phyloP scores from a whole-genome alignment of 2,888 invertebrate genomes.

The Xestia c-nigrum region DNA sequence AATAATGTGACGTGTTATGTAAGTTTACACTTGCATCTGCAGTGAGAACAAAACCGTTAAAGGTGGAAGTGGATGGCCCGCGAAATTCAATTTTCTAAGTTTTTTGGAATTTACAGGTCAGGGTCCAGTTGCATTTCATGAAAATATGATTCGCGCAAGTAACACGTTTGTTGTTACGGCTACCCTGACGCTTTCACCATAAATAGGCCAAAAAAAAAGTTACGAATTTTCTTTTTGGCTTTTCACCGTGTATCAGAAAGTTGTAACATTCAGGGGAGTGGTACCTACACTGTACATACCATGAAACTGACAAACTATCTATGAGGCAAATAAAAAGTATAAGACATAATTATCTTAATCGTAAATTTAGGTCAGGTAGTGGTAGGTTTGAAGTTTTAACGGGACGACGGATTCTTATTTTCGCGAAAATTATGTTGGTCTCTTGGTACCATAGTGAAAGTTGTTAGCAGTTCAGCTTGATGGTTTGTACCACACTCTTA shows the following conservation, averaged over 20 bases:
- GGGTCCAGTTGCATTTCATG: no score
- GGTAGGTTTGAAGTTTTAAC: neutral
- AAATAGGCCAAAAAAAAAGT: no score
- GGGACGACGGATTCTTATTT: neutral
- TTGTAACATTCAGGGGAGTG: neutral
- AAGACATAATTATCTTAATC: neutral
- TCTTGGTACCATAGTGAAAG: no score
- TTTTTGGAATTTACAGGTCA: no score
- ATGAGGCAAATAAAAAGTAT: no score
- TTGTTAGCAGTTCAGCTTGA: neutral
- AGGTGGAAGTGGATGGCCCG: no score
- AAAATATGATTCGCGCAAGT: no score
- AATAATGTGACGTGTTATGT: neutral
- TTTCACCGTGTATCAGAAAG: neutral
- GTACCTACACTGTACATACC: neutral
- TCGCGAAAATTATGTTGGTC: neutral
- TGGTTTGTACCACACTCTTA: neutral
- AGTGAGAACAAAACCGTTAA: constrained; percentile 8
- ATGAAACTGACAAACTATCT: neutral
- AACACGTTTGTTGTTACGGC: no score
- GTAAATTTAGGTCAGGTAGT: neutral
- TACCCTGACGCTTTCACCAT: no score
- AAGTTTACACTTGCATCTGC: neutral
- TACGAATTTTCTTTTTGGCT: neutral
- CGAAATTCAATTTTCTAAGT: no score